Percentiles rank a stretch among this genome's conserved stretches.
Evolutionary conservation across 1,140 invertebrate species (phyloP).

Genomic region (Drosophila bifasciata): DNA sequence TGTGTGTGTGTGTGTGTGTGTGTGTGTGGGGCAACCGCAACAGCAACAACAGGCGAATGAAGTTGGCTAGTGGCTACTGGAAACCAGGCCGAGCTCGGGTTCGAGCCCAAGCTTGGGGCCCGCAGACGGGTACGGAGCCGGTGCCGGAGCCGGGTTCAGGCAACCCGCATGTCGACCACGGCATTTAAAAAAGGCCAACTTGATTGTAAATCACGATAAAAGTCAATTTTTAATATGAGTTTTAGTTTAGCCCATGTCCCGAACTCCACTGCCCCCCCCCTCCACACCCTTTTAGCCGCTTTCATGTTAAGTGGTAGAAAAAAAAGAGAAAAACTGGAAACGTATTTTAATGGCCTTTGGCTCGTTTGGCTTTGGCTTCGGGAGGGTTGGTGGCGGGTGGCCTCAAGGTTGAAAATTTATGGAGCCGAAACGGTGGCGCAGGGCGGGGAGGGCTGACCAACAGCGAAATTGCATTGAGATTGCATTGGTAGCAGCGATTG

Average conservation of each 20-base stretch:
- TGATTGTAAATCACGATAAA: conserved; percentile 82
- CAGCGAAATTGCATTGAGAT: conserved; percentile 70
- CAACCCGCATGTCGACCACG: conserved; percentile 76
- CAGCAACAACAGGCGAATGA: conserved; percentile 52
- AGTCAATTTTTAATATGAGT: conserved; percentile 82
- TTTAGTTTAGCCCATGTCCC: conserved; percentile 66
- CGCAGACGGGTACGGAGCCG: too few relatives aligned
- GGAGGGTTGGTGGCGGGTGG: conserved; percentile 38
- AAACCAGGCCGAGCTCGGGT: too few relatives aligned
- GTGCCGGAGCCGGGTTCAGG: too few relatives aligned
- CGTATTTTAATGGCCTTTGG: conserved; percentile 78
- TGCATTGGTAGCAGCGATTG: conserved; percentile 9
- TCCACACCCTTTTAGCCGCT: neutral
- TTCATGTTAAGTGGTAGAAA: conserved; percentile 53
- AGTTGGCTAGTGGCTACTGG: too few relatives aligned
- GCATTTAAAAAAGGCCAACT: conserved; percentile 80
- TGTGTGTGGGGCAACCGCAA: conserved; percentile 54
- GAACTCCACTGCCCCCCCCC: neutral
- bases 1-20: too few relatives aligned
- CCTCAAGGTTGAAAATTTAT: conserved; percentile 80
- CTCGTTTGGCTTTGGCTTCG: conserved; percentile 50
- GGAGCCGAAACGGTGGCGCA: conserved; percentile 28
- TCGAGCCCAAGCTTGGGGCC: too few relatives aligned
- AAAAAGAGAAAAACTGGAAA: conserved; percentile 35
- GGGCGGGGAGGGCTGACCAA: conserved; percentile 49